A percentile compares a stretch with the other conserved stretches of the same genome.
These are phyloP conservation scores for Pangasius mekongensis DNA, from an alignment of 2,797 vertebrate species.

Conservation along the genomic window DNA sequence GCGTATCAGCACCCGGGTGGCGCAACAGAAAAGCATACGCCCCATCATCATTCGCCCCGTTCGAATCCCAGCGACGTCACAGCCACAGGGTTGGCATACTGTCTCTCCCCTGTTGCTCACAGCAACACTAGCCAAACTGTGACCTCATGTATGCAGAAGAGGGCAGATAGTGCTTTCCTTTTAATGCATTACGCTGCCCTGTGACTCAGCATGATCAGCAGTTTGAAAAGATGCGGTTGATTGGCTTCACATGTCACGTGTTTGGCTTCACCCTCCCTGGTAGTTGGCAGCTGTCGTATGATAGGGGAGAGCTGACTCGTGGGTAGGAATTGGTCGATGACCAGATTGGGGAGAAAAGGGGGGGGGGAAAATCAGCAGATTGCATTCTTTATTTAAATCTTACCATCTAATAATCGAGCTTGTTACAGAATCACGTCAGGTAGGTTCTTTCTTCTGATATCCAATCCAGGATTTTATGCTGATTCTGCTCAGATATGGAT, in stretches of 20 bases:
- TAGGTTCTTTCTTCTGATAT: not conserved
- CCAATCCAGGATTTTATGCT: not conserved
- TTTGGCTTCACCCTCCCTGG: not conserved
- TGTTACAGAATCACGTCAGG: not conserved
- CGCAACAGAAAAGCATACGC: not conserved
- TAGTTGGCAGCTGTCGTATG: not conserved
- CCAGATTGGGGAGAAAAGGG: not conserved
- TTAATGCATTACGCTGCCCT: not conserved
- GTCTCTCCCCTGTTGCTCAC: not conserved
- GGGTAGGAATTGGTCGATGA: not conserved
- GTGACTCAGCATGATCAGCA: not conserved
- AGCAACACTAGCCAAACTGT: not conserved
- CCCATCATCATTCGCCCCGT: not conserved
- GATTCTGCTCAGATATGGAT: not conserved
- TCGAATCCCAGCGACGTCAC: not conserved
- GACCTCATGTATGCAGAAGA: not conserved
- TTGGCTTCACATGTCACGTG: not conserved
- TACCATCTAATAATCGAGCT: not conserved
- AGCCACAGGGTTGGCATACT: not conserved
- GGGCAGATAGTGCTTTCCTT: not conserved
- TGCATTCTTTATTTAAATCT: not conserved
- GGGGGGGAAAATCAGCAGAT: not conserved
- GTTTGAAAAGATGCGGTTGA: not conserved
- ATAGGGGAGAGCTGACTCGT: not conserved
- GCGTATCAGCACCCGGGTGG: not conserved